phyloP scores from a whole-genome alignment of 2,797 vertebrate species.

The Hozukius guyotensis region DNA sequence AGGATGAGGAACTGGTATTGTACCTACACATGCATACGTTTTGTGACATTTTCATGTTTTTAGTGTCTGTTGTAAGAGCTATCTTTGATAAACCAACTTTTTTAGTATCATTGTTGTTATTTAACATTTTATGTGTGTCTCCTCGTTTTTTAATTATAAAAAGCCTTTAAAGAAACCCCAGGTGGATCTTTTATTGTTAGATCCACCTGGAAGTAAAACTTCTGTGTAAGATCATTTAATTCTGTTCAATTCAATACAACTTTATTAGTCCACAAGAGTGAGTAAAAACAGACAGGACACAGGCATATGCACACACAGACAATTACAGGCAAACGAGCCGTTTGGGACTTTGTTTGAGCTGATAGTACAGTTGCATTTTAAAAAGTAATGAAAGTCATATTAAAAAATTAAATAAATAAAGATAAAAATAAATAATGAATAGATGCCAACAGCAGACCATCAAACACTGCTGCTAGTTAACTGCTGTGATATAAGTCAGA shows the following conservation, averaged over 20 bases:
- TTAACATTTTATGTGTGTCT: neutral
- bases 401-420: neutral
- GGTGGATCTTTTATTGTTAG: neutral
- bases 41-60: neutral
- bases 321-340: neutral
- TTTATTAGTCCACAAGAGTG: too few relatives aligned
- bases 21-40: neutral
- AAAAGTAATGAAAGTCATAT: too few relatives aligned
- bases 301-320: neutral
- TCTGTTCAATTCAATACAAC: neutral
- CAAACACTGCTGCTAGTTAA: neutral
- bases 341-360: too few relatives aligned
- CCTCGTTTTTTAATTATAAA: neutral
- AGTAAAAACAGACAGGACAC: neutral
- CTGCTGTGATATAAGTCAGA: slow-evolving; percentile 24
- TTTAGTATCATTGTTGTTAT: neutral
- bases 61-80: neutral
- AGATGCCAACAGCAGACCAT: neutral
- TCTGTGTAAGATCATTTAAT: neutral
- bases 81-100: neutral
- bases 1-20: neutral
- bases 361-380: too few relatives aligned
- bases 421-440: neutral
- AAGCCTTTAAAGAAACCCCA: neutral
- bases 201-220: too few relatives aligned